phyloP scores from a whole-genome alignment of 2,888 invertebrate genomes.

The Empis stercorea region DNA sequence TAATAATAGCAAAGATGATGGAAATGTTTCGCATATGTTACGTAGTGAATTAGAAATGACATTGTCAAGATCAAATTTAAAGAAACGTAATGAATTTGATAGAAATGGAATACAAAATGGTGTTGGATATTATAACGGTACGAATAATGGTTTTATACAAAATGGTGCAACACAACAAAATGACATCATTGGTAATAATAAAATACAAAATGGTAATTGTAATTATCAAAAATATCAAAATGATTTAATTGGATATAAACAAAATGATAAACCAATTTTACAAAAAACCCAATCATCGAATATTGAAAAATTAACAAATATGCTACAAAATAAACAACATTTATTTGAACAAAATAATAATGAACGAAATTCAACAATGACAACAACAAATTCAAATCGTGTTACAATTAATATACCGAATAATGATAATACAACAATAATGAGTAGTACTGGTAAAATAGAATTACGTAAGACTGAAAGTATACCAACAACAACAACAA shows the following conservation, averaged over 20 bases:
- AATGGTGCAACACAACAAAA: neutral
- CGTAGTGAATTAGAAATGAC: slow-evolving; percentile 64
- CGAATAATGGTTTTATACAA: neutral
- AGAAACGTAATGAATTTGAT: slow-evolving; percentile 49
- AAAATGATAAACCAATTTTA: slow-evolving; percentile 8
- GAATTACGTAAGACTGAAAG: slow-evolving; percentile 24
- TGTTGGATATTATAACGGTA: too few species aligned
- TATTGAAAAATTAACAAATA: slow-evolving; percentile 17
- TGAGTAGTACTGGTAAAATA: slow-evolving; percentile 5
- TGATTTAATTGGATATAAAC: neutral
- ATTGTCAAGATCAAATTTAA: slow-evolving; percentile 61
- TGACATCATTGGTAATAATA: neutral
- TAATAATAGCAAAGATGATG: slow-evolving; percentile 18
- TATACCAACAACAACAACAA: slow-evolving; percentile 20
- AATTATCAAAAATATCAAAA: neutral
- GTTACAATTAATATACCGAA: slow-evolving; percentile 15
- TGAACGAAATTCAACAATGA: neutral
- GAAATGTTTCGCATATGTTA: slow-evolving; percentile 46
- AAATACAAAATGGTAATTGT: neutral
- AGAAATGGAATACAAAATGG: slow-evolving; percentile 1
- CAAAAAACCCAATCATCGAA: slow-evolving; percentile 18
- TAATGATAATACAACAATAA: slow-evolving; percentile 4
- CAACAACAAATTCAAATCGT: slow-evolving; percentile 13
- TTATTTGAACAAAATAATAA: neutral
- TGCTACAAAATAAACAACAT: slow-evolving; percentile 15